Evolutionary conservation across 1,140 invertebrate species (phyloP).

Genomic region (Spodoptera litura): DNA sequence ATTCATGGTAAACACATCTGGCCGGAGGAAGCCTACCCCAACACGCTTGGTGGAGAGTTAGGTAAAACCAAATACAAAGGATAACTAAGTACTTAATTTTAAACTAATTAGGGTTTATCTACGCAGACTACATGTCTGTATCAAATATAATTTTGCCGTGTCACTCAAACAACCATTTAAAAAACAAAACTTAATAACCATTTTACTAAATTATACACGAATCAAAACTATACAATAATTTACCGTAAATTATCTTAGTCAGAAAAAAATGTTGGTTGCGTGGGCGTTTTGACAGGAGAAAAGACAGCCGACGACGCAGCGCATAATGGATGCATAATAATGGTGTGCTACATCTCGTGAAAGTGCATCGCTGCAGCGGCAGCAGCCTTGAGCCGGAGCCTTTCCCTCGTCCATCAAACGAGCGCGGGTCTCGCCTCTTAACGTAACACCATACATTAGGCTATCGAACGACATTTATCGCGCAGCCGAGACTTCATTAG

Average conservation of each 20-base stretch:
- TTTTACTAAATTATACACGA: conserved; percentile 29
- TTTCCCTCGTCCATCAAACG: conserved; percentile 84
- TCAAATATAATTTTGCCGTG: conserved; percentile 17
- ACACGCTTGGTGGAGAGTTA: neutral
- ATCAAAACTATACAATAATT: conserved; percentile 41
- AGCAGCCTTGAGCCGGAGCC: conserved; percentile 77
- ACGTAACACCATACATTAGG: conserved; percentile 74
- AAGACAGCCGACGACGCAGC: conserved; percentile 51
- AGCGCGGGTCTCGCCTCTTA: conserved; percentile 67
- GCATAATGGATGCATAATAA: conserved; percentile 77
- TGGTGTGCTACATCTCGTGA: conserved; percentile 74
- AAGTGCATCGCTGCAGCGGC: conserved; percentile 78
- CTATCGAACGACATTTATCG: conserved; percentile 77
- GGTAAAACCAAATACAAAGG: neutral
- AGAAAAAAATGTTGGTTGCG: conserved; percentile 52
- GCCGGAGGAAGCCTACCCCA: conserved; percentile 12
- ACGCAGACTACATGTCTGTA: neutral
- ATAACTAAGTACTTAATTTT: neutral
- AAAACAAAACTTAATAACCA: neutral
- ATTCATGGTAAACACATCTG: neutral
- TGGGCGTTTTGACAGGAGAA: conserved; percentile 59
- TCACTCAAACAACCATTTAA: conserved; percentile 22
- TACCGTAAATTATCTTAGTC: conserved; percentile 41
- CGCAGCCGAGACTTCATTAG: conserved; percentile 44
- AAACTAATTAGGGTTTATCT: neutral